Evolutionary conservation across 2,113 vertebrate genomes (phyloP).

Genomic region (Beaufortia kweichowensis): DNA sequence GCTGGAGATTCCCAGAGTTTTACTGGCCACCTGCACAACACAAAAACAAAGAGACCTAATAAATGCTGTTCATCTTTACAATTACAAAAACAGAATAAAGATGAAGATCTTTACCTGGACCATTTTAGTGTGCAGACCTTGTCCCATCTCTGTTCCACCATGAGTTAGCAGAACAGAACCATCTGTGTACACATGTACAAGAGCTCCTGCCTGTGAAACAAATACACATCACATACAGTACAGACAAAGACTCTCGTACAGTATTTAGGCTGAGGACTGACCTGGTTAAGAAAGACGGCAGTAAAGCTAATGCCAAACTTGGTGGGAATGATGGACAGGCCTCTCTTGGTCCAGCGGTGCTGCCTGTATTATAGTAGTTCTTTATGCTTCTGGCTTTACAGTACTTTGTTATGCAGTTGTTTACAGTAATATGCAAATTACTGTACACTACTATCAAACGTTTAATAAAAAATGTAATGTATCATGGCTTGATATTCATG

Average conservation of each 20-base stretch:
- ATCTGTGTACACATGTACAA: slow-evolving; percentile 91
- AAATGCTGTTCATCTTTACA: too few relatives aligned
- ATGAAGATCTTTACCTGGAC: slow-evolving; percentile 80
- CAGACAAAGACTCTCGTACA: background rate
- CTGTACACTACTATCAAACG: background rate
- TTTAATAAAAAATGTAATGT: too few relatives aligned
- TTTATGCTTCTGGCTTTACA: background rate
- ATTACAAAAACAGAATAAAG: too few relatives aligned
- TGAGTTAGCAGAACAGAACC: slow-evolving; percentile 92
- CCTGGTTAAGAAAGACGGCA: slow-evolving; percentile 89
- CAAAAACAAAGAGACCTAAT: background rate
- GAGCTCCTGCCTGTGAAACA: slow-evolving; percentile 82
- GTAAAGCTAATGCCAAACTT: slow-evolving; percentile 95
- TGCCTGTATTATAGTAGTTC: slow-evolving; percentile 70
- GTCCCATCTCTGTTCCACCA: slow-evolving; percentile 96
- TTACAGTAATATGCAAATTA: background rate
- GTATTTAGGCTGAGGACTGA: slow-evolving; percentile 52
- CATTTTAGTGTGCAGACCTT: slow-evolving; percentile 98
- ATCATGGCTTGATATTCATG: too few relatives aligned
- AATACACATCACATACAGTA: background rate
- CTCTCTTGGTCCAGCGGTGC: slow-evolving; percentile 95
- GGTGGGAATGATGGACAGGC: slow-evolving; percentile 88
- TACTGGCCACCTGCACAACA: slow-evolving; percentile 85
- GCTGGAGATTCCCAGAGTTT: slow-evolving; percentile 78
- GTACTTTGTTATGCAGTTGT: background rate